Conservation (phyloP, 2,113 vertebrate species). For the Grallaria varia region DNA sequence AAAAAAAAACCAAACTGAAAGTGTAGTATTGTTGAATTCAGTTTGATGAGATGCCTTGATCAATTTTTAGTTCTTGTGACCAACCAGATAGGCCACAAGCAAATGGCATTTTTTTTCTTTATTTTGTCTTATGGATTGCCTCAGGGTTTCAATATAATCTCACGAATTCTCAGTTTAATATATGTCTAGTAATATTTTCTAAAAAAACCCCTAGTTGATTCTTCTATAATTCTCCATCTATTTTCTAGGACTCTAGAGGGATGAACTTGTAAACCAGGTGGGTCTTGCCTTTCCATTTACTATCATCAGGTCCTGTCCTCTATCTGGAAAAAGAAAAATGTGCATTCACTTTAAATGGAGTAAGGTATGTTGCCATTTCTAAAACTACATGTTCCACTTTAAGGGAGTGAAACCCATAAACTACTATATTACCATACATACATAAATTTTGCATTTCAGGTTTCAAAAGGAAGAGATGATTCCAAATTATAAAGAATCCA, state of each 20-base stretch:
- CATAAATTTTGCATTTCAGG: background rate
- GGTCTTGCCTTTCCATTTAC: background rate
- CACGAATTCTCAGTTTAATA: background rate
- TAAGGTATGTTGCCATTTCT: background rate
- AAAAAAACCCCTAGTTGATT: background rate
- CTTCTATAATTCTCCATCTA: background rate
- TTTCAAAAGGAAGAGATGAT: background rate
- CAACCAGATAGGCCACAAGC: background rate
- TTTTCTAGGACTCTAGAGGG: background rate
- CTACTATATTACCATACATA: background rate
- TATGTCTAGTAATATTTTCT: background rate
- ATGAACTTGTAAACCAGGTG: background rate
- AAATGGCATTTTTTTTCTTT: background rate
- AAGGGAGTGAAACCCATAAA: background rate
- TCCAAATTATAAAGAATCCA: background rate
- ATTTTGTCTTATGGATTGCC: background rate
- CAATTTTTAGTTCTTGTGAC: background rate
- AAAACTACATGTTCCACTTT: background rate
- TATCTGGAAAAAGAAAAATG: background rate
- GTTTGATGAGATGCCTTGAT: background rate
- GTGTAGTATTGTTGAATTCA: background rate
- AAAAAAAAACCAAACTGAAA: background rate
- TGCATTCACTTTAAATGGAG: background rate
- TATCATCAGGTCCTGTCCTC: background rate
- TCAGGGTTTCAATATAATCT: background rate